Percentiles rank a stretch among this genome's conserved stretches.
Conservation (phyloP, 2,797 vertebrate species). For the Onychomys leucogaster region DNA sequence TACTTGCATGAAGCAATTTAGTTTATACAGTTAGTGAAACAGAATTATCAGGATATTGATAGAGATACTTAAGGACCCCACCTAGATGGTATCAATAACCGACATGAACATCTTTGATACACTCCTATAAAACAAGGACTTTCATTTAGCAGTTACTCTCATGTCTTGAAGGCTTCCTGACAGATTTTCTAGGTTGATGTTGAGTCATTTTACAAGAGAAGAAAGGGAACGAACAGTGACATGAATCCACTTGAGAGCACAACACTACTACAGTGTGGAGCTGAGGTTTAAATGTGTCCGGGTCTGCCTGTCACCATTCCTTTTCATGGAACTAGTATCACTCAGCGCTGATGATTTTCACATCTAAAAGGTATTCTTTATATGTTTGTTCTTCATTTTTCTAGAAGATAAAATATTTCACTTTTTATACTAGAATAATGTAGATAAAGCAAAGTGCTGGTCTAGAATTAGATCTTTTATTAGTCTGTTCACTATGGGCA, state of each 20-base stretch:
- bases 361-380: background rate
- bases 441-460: background rate
- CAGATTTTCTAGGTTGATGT: background rate
- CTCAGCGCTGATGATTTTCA: background rate
- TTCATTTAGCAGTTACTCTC: background rate
- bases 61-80: background rate
- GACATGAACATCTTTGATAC: background rate
- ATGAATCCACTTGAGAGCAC: background rate
- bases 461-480: slow-evolving; percentile 15
- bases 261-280: background rate
- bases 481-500: background rate
- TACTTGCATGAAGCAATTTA: background rate
- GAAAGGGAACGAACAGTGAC: background rate
- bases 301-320: too few relatives aligned
- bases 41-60: background rate
- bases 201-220: slow-evolving; percentile 16
- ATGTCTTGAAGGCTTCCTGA: background rate
- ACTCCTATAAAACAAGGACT: background rate
- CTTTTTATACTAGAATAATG: background rate
- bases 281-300: background rate
- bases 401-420: slow-evolving; percentile 3
- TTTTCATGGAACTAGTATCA: background rate
- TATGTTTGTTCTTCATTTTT: slow-evolving; percentile 23
- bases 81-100: background rate
- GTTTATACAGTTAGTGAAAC: slow-evolving; percentile 8